Evolutionary conservation across 2,797 vertebrate genomes (phyloP).

Genomic region (Natrix natrix): DNA sequence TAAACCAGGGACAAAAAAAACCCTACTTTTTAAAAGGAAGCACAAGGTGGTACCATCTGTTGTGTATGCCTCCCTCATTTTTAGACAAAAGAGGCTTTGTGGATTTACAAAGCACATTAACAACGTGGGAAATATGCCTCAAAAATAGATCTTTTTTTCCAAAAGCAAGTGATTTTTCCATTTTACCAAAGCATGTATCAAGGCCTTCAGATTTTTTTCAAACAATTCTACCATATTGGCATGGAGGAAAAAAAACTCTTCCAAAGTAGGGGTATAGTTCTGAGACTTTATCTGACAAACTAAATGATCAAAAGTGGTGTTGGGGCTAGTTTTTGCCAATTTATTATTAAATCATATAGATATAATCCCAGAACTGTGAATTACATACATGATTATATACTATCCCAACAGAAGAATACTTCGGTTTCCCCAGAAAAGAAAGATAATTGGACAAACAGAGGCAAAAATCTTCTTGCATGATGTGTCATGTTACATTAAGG

Average conservation of each 20-base stretch:
- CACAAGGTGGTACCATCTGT: background rate
- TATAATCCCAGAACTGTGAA: background rate
- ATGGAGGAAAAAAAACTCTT: background rate
- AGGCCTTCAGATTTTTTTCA: background rate
- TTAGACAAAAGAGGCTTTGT: background rate
- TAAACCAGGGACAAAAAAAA: background rate
- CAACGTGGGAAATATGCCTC: background rate
- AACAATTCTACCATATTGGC: background rate
- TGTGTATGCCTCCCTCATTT: background rate
- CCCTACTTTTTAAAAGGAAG: background rate
- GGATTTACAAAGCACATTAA: background rate
- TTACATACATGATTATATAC: background rate
- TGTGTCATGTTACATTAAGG: background rate
- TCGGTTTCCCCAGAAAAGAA: background rate
- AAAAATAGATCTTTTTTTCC: background rate
- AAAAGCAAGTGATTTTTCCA: background rate
- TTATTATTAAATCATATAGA: background rate
- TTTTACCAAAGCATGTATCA: background rate
- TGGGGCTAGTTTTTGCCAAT: background rate
- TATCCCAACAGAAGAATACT: background rate
- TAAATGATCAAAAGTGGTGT: background rate
- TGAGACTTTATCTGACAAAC: rapidly evolving
- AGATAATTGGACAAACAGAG: background rate
- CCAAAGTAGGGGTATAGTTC: background rate
- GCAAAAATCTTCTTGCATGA: background rate